Evolutionary conservation across 2,888 invertebrate species (phyloP).

Genomic region (Lithophane socia): DNA sequence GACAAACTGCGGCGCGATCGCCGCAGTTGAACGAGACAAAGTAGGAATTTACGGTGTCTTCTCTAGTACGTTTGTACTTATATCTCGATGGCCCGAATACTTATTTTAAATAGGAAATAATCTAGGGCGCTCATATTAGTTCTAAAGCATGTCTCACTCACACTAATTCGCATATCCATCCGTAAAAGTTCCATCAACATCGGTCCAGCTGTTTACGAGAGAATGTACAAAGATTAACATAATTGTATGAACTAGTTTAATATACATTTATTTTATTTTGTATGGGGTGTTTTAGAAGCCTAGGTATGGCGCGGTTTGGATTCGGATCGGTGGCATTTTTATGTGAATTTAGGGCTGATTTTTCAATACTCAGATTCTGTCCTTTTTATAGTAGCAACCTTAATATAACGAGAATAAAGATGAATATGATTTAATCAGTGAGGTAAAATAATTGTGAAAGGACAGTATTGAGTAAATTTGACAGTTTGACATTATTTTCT

Average conservation of each 20-base stretch:
- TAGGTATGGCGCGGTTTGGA: slow-evolving; percentile 10
- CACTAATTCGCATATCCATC: slow-evolving; percentile 17
- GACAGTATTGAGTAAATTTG: background rate
- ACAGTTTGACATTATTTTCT: background rate
- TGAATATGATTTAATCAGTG: too few species aligned
- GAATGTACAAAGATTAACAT: slow-evolving; percentile 40
- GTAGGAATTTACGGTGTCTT: too few species aligned
- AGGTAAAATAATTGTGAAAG: background rate
- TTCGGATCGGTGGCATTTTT: slow-evolving; percentile 30
- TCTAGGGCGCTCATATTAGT: too few species aligned
- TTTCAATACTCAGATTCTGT: background rate
- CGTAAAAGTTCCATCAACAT: slow-evolving; percentile 1
- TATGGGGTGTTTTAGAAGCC: slow-evolving; percentile 22
- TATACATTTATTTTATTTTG: slow-evolving; percentile 32
- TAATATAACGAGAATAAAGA: background rate
- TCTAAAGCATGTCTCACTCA: slow-evolving; percentile 11
- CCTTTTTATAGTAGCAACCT: background rate
- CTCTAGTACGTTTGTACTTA: too few species aligned
- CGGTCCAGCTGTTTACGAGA: slow-evolving; percentile 32
- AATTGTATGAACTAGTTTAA: slow-evolving; percentile 32
- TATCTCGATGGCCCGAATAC: too few species aligned
- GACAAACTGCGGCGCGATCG: too few species aligned
- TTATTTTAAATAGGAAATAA: too few species aligned
- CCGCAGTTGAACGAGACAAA: too few species aligned
- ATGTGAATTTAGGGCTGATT: background rate